Conservation (phyloP, 1,140 invertebrate species). For the Phymastichus coffea region DNA sequence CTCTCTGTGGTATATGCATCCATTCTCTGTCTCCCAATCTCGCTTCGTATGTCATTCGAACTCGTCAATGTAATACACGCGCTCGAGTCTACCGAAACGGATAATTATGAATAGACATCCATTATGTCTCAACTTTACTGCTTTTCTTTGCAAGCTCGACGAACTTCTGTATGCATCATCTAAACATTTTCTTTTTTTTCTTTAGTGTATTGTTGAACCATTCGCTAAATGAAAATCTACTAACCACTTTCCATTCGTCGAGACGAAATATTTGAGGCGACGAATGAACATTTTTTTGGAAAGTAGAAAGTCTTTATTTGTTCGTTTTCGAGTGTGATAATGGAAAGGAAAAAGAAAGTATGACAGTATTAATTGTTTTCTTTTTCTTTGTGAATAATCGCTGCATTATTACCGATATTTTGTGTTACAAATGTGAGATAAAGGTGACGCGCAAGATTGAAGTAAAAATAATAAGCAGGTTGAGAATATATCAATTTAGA, state of each 20-base stretch:
- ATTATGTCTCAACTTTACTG: too few species aligned
- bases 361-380: constrained; percentile 5
- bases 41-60: constrained; percentile 32
- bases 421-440: constrained; percentile 2
- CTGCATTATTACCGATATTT: constrained; percentile 11
- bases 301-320: too few species aligned
- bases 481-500: too few species aligned
- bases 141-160: too few species aligned
- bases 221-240: too few species aligned
- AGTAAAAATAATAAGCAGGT: not conserved
- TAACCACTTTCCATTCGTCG: too few species aligned
- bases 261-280: too few species aligned
- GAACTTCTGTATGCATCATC: too few species aligned
- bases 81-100: constrained; percentile 15
- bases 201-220: too few species aligned
- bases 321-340: not conserved
- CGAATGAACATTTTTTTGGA: too few species aligned
- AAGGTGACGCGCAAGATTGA: constrained; percentile 5
- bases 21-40: constrained; percentile 33
- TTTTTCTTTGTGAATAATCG: constrained; percentile 3
- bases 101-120: too few species aligned
- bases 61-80: constrained; percentile 18
- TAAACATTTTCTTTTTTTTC: too few species aligned
- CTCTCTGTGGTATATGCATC: constrained; percentile 37
- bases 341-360: not conserved